A percentile compares a stretch with the other conserved stretches of the same genome.
These are phyloP conservation scores for Orius insidiosus DNA, from an alignment of 1,140 invertebrate species.

Conservation along the genomic window DNA sequence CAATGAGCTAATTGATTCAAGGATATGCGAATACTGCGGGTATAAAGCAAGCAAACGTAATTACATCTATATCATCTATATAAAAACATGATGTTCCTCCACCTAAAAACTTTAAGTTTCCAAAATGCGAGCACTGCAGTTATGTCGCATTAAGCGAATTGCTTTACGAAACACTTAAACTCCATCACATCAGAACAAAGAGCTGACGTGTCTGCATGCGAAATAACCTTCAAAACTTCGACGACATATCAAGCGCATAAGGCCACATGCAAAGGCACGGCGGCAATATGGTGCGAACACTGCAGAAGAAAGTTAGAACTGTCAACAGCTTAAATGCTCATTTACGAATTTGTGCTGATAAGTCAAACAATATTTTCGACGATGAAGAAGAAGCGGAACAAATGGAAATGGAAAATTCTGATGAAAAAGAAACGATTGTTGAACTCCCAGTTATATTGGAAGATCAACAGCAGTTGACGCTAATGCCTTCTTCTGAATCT, in stretches of 20 bases:
- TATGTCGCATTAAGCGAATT: conserved; percentile 53
- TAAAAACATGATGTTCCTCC: conserved; percentile 57
- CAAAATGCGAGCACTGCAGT: conserved; percentile 54
- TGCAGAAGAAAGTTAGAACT: conserved; percentile 42
- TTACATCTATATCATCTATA: conserved; percentile 62
- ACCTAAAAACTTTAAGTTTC: conserved; percentile 49
- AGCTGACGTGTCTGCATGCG: conserved; percentile 29
- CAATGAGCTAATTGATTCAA: conserved; percentile 56
- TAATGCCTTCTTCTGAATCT: conserved; percentile 18
- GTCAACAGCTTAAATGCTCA: conserved; percentile 46
- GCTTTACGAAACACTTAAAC: conserved; percentile 38
- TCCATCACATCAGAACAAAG: conserved; percentile 22
- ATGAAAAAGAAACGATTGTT: conserved; percentile 11
- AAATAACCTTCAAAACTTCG: conserved; percentile 28
- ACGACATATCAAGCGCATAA: conserved; percentile 8
- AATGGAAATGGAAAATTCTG: conserved; percentile 17
- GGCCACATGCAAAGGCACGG: conserved; percentile 10
- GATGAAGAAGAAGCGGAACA: conserved; percentile 10
- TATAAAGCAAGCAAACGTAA: conserved; percentile 55
- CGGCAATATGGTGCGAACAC: conserved; percentile 38
- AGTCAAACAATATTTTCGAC: not conserved
- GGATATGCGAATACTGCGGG: conserved; percentile 71
- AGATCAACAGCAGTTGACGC: conserved; percentile 8
- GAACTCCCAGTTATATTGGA: conserved; percentile 17
- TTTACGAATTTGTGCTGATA: conserved; percentile 23